Evolutionary conservation across 2,113 vertebrate species (phyloP).

Genomic region (Blennius ocellaris): DNA sequence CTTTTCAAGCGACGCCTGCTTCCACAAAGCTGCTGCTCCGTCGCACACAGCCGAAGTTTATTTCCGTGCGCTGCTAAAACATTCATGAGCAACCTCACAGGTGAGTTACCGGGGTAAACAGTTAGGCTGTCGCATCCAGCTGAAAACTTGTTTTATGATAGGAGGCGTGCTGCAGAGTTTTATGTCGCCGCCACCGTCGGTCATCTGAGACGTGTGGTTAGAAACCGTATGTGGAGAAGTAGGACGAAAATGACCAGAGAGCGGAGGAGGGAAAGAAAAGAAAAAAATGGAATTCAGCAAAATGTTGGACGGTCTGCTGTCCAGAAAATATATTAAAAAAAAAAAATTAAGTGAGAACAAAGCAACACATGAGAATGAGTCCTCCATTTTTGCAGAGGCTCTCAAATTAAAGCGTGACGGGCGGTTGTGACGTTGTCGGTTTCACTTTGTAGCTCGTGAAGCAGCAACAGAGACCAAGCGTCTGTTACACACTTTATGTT

Average conservation of each 20-base stretch:
- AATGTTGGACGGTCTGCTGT: background rate
- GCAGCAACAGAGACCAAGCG: too few species aligned
- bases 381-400: too few species aligned
- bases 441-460: too few species aligned
- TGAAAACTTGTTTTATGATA: background rate
- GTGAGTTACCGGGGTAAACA: background rate
- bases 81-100: conserved; percentile 11
- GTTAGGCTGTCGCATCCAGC: conserved; percentile 9
- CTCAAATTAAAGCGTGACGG: too few species aligned
- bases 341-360: background rate
- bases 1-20: background rate
- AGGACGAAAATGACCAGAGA: background rate
- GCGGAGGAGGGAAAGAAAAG: too few species aligned
- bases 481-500: too few species aligned
- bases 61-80: conserved; percentile 25
- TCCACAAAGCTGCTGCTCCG: background rate
- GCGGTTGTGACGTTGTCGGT: too few species aligned
- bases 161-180: background rate
- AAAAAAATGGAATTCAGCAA: background rate
- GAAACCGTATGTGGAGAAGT: background rate
- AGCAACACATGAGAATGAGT: background rate
- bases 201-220: background rate
- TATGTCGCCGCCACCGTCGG: background rate
- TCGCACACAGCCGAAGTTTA: conserved; percentile 2
- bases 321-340: background rate